Percentiles rank a stretch among this genome's conserved stretches.
Evolutionary conservation across 2,888 invertebrate genomes (phyloP).

Genomic region (Cephus spinipes): DNA sequence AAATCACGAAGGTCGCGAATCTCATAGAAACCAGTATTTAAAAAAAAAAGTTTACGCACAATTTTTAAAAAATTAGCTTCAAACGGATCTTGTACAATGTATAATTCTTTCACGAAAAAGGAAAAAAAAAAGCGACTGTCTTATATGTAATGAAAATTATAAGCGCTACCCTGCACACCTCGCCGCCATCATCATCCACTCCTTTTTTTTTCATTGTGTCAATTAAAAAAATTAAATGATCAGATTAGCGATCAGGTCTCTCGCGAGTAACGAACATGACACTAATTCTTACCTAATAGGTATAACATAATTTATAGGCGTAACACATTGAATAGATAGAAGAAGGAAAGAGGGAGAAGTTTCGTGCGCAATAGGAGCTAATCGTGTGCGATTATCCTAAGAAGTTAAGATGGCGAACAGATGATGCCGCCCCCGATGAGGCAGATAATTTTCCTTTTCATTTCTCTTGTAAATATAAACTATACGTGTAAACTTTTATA

Average conservation of each 20-base stretch:
- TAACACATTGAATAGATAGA: constrained; percentile 2
- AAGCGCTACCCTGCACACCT: not conserved
- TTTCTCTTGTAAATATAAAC: constrained; percentile 38
- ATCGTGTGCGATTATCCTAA: constrained; percentile 33
- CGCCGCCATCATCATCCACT: not conserved
- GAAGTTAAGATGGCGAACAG: constrained; percentile 30
- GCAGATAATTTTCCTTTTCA: constrained; percentile 25
- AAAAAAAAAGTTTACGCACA: not conserved
- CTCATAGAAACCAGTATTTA: not conserved
- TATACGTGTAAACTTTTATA: constrained; percentile 50
- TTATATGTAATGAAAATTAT: not conserved
- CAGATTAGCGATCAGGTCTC: not conserved
- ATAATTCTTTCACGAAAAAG: too few species aligned
- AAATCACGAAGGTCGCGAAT: not conserved
- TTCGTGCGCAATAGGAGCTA: not conserved
- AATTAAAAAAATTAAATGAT: not conserved
- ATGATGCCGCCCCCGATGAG: constrained; percentile 8
- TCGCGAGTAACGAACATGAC: constrained; percentile 35
- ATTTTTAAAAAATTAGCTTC: not conserved
- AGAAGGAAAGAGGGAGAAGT: not conserved
- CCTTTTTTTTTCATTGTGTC: not conserved
- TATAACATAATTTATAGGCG: constrained; percentile 9
- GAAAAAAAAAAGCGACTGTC: not conserved
- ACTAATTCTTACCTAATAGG: constrained; percentile 11
- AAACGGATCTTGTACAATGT: too few species aligned